A percentile compares a stretch with the other conserved stretches of the same genome.
Conservation (phyloP, 2,113 vertebrate genomes). For the Prolemur simus region DNA sequence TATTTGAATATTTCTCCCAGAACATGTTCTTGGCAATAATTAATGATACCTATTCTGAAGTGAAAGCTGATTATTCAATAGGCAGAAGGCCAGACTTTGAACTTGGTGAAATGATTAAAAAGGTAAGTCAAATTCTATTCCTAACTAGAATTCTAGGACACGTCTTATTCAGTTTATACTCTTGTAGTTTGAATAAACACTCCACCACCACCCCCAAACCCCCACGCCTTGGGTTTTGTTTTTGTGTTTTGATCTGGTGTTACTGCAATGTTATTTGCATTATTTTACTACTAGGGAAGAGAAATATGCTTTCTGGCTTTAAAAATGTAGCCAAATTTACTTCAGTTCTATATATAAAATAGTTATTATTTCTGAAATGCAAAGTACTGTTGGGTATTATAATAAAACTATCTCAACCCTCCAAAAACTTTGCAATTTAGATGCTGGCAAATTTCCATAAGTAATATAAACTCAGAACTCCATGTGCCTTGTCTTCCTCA, state of each 20-base stretch:
- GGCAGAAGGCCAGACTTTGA: constrained; percentile 71
- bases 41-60: constrained; percentile 83
- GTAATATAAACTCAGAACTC: background rate
- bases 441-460: background rate
- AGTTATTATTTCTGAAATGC: constrained; percentile 3
- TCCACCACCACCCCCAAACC: background rate
- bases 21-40: constrained; percentile 87
- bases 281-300: background rate
- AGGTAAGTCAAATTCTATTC: constrained; percentile 73
- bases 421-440: background rate
- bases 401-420: background rate
- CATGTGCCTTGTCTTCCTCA: background rate
- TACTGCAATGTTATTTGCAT: background rate
- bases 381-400: background rate
- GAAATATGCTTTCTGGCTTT: constrained; percentile 1
- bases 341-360: background rate
- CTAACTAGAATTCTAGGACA: constrained; percentile 11
- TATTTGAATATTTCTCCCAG: constrained; percentile 72
- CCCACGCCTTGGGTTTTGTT: background rate
- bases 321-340: constrained; percentile 10
- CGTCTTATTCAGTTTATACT: background rate
- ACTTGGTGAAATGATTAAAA: constrained; percentile 75
- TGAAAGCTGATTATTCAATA: constrained; percentile 82
- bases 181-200: constrained; percentile 16
- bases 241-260: background rate